Conservation (phyloP, 2,797 vertebrate species). For the Otolemur crassicaudatus region DNA sequence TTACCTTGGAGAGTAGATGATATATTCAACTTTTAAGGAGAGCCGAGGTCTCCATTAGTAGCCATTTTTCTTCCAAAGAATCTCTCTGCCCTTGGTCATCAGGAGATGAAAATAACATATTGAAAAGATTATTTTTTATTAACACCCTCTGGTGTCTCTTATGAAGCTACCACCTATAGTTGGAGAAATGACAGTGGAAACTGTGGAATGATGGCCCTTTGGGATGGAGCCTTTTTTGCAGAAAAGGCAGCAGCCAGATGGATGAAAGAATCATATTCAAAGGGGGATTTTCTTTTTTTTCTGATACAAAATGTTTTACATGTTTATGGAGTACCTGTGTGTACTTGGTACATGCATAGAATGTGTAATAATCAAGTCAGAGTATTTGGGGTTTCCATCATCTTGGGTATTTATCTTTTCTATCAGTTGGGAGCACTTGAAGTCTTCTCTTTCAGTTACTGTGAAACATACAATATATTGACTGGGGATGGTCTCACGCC, state of each 20-base stretch:
- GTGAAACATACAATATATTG: not conserved
- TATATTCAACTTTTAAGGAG: not conserved
- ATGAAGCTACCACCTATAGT: not conserved
- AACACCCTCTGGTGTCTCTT: not conserved
- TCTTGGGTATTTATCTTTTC: not conserved
- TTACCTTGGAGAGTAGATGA: constrained; percentile 4
- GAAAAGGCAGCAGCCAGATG: not conserved
- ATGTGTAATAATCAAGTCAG: not conserved
- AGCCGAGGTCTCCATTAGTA: not conserved
- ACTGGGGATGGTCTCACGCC: no score
- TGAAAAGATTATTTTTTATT: constrained; percentile 34
- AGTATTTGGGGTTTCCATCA: not conserved
- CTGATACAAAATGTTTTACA: not conserved
- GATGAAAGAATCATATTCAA: not conserved
- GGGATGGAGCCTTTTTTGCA: not conserved
- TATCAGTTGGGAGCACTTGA: no score
- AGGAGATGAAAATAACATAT: constrained; percentile 41
- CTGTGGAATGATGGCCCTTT: not conserved
- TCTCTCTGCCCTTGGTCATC: constrained; percentile 20
- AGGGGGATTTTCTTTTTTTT: not conserved
- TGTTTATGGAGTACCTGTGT: not conserved
- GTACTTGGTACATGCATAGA: not conserved
- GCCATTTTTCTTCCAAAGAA: constrained; percentile 20
- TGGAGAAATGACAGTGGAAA: constrained; percentile 41
- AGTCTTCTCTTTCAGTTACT: not conserved